These are phyloP conservation scores for Drosophila mojavensis DNA, from an alignment of 1,140 invertebrate species.

Conservation along the genomic window DNA sequence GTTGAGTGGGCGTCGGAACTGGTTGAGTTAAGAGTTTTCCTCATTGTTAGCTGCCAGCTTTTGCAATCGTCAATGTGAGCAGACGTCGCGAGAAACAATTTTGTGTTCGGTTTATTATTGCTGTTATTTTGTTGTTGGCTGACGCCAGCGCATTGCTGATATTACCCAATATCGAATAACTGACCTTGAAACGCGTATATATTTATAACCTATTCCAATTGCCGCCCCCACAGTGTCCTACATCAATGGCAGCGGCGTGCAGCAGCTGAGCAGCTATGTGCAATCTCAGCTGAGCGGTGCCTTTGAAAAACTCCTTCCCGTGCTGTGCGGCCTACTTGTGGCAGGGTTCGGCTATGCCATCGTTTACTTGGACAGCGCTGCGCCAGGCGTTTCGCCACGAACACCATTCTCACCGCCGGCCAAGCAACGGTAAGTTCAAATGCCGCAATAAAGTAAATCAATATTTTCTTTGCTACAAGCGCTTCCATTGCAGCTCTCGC, in stretches of 20 bases:
- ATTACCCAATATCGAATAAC: conserved; percentile 31
- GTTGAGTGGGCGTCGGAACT: conserved; percentile 23
- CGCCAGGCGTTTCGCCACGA: conserved; percentile 85
- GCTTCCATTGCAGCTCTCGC: conserved; percentile 43
- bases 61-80: conserved; percentile 4
- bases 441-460: conserved; percentile 3
- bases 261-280: conserved; percentile 45
- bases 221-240: conserved; percentile 55
- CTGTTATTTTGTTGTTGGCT: not conserved
- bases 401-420: conserved; percentile 84
- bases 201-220: conserved; percentile 36
- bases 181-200: conserved; percentile 31
- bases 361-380: conserved; percentile 85
- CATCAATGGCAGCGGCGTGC: conserved; percentile 43
- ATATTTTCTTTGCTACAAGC: not conserved
- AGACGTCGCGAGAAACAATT: not conserved
- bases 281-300: conserved; percentile 49
- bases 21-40: conserved; percentile 24
- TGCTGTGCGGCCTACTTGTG: conserved; percentile 68
- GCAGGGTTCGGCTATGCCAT: conserved; percentile 84
- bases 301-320: conserved; percentile 52
- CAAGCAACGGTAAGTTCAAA: conserved; percentile 58
- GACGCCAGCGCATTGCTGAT: conserved; percentile 33
- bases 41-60: conserved; percentile 5
- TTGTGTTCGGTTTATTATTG: not conserved